Evolutionary conservation across 2,888 invertebrate genomes (phyloP), one percentile per base, ranked within the genome.

Genomic region (Odontomyia ornata): DNA sequence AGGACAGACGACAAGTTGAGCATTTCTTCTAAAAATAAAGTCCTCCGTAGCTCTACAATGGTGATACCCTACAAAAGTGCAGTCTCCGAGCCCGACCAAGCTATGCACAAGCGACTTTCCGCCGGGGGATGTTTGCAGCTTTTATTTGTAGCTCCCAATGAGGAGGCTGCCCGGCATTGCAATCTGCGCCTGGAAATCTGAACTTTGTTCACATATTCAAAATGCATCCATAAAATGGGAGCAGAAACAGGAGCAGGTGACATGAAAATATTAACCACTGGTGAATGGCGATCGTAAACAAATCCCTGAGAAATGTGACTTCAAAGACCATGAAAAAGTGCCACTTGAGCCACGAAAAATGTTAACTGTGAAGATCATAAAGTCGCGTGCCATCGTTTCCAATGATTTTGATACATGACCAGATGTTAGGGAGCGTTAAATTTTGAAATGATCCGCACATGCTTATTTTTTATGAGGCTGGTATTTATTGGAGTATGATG

Each of bases 1-100:
- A 27, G 28, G 15, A 13, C 71, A 21, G 47, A 18, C 71, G 52
- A 47, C 47, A 47, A 47, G 47, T 71, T 27, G 71, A 1, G 30
- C 30, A 56, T 28, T 56, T 56, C 52, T 27, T 72, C 72, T 72
- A 72, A 72, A 72, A 72, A 72, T 72, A 72, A 56, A 56, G 56
- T 52, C 72, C 72, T 72, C 28, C 28, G 72, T 2, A n/a, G 56
- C 52, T 1, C 30, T 15, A 46, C 21, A 25, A 71, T 27, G 27
- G 71, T 21, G 21, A 18, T 56, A 56, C 65, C 21, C 21, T 7
- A 21, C 18, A 28, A 3, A 28, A 27, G 11, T 27, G 47, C 18
- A 56, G 27, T 21, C 7, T 56, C 27, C 47, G 72, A 21, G 43
- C 46, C 67, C 13, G 25, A 15, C 30, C 18, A 47, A 28, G 56